These are phyloP conservation scores for Enhydra lutris DNA, from an alignment of 2,113 vertebrate species.

Conservation along the genomic window DNA sequence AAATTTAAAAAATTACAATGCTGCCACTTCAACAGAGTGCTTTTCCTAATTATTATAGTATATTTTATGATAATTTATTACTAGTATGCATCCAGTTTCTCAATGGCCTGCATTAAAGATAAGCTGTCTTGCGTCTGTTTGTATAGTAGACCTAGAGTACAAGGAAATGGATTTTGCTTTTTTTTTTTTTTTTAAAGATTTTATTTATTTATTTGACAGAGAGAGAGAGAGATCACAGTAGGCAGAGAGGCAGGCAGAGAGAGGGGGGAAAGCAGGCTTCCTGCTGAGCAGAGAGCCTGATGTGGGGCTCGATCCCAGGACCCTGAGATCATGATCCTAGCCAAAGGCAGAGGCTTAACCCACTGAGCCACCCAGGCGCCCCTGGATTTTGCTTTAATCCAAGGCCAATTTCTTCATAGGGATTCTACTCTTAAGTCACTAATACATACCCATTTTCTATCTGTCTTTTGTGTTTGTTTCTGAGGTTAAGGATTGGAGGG, in stretches of 20 bases:
- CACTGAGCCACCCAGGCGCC: too few species aligned
- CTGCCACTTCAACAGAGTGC: neutral
- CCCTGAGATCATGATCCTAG: too few species aligned
- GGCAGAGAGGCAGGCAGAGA: too few species aligned
- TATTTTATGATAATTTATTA: neutral
- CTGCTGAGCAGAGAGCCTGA: too few species aligned
- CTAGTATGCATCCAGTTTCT: neutral
- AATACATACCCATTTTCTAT: neutral
- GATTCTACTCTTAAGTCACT: neutral
- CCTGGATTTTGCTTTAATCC: neutral
- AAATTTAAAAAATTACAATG: neutral
- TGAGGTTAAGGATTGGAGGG: neutral
- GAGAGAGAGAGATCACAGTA: too few species aligned
- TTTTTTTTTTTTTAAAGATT: too few species aligned
- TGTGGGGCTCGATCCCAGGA: too few species aligned
- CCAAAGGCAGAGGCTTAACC: too few species aligned
- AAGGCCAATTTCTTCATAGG: neutral
- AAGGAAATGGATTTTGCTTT: neutral
- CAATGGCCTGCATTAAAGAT: neutral
- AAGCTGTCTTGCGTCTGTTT: neutral
- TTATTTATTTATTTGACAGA: too few species aligned
- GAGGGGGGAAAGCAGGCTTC: too few species aligned
- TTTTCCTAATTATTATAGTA: neutral
- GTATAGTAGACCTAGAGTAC: neutral
- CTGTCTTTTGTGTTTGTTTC: neutral